Conservation (phyloP, 2,797 vertebrate genomes). For the Sebastes trivittatus region DNA sequence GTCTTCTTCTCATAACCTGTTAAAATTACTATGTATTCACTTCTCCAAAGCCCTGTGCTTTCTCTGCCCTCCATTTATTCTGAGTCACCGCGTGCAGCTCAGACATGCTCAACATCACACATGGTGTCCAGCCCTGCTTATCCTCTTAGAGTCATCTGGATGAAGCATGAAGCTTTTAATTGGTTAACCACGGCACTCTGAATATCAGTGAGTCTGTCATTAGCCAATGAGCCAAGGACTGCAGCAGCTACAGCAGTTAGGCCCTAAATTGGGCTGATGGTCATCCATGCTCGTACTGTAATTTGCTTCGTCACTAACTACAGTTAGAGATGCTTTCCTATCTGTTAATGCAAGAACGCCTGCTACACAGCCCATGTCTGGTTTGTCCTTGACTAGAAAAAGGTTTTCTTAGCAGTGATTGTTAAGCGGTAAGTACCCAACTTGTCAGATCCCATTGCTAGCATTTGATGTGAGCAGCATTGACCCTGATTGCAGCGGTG, state of each 20-base stretch:
- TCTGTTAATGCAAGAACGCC: constrained; percentile 16
- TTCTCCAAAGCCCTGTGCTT: neutral
- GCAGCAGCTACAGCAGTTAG: constrained; percentile 11
- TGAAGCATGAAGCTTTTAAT: constrained; percentile 69
- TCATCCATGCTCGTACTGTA: constrained; percentile 7
- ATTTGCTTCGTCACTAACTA: constrained; percentile 32
- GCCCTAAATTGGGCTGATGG: constrained; percentile 20
- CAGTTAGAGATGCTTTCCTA: constrained; percentile 13
- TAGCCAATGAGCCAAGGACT: constrained; percentile 32
- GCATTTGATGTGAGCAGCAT: constrained; percentile 56
- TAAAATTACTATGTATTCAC: neutral
- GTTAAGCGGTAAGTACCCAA: constrained; percentile 39
- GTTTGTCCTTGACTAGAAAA: constrained; percentile 48
- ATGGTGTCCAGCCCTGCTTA: constrained; percentile 41
- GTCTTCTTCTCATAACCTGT: neutral
- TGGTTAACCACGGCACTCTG: constrained; percentile 62
- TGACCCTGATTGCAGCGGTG: constrained; percentile 64
- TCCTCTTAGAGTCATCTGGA: constrained; percentile 54
- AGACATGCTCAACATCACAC: constrained; percentile 32
- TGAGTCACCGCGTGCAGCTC: constrained; percentile 20
- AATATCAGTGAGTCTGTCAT: constrained; percentile 49
- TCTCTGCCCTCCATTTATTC: neutral
- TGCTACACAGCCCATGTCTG: constrained; percentile 21
- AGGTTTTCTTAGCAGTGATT: constrained; percentile 51
- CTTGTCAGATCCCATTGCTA: constrained; percentile 57